Evolutionary conservation across 2,797 vertebrate genomes (phyloP), one percentile per base, ranked within the genome.

Genomic region (Anolis apletophallus): DNA sequence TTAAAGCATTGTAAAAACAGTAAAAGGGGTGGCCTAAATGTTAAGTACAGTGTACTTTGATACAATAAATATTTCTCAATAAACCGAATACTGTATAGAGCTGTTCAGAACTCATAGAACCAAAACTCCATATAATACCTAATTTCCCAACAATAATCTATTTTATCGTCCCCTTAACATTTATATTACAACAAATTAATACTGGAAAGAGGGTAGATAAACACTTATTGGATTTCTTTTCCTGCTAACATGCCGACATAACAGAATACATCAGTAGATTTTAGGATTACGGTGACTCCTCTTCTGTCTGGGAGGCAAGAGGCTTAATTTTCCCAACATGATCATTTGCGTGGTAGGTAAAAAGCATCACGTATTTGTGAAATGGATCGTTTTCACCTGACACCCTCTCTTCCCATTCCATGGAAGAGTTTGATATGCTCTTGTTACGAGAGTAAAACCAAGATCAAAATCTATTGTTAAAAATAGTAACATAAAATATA

Each of bases 51-150:
- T 95, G 98, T 98, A 98, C 97, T 98, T 98, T 96, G 96, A 97
- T 98, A 98, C 97, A 99, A 99, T 99, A 99, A 99, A 99, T 99
- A 99, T 98, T 98, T 97, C 97, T 98, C 96, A 96, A 96, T 95
- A 97, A 97, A 97, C 95, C 82, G 90, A 97, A 97, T 97, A 97
- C 96, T 97, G 96, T 95, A 97, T 97, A 97, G 95, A 95, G 95
- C 84, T 95, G 95, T 97, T 97, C 95, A 96, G 94, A 96, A 96
- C 91, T 96, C 94, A 96, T 94, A 97, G 93, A 95, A 96, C 96
- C 94, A 95, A 94, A 96, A 96, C 95, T 94, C 93, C 95, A 96
- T 96, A 97, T 96, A 96, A 96, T 97, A 95, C 95, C 96, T 97
- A 97, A 96, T 97, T 97, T 95, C 94, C 96, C 96, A 96, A 97